Percentiles rank a stretch among this genome's conserved stretches.
These are phyloP conservation scores for Cephalopterus ornatus DNA, from an alignment of 2,113 vertebrate genomes.

Conservation along the genomic window DNA sequence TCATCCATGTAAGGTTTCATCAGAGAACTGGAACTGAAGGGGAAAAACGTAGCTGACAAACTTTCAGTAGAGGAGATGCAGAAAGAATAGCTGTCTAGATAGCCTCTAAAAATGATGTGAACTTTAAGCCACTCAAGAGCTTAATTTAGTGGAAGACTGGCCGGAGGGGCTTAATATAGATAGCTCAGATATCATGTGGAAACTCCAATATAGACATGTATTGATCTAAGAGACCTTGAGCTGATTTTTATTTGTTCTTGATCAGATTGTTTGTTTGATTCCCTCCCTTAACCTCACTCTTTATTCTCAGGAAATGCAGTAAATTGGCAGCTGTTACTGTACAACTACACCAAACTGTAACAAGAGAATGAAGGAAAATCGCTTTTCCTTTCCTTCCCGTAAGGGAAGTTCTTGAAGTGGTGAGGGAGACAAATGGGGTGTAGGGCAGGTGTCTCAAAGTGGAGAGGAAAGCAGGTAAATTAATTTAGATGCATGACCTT, in stretches of 20 bases:
- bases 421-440: background rate
- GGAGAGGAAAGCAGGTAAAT: background rate
- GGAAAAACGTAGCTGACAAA: background rate
- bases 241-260: background rate
- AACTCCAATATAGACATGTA: constrained; percentile 46
- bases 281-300: background rate
- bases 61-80: background rate
- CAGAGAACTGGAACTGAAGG: background rate
- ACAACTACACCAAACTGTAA: background rate
- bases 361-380: background rate
- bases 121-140: constrained; percentile 58
- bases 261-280: background rate
- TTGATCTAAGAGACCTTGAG: constrained; percentile 17
- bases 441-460: background rate
- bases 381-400: background rate
- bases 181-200: constrained; percentile 53
- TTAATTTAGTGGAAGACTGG: constrained; percentile 70
- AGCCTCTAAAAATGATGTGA: constrained; percentile 51
- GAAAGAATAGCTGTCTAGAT: constrained; percentile 24
- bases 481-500: background rate
- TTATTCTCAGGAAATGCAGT: background rate
- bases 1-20: background rate
- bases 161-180: constrained; percentile 70
- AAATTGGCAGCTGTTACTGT: background rate
- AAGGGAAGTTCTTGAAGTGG: background rate